Evolutionary conservation across 1,140 invertebrate species (phyloP).

Genomic region (Aphelinus atriplicis): DNA sequence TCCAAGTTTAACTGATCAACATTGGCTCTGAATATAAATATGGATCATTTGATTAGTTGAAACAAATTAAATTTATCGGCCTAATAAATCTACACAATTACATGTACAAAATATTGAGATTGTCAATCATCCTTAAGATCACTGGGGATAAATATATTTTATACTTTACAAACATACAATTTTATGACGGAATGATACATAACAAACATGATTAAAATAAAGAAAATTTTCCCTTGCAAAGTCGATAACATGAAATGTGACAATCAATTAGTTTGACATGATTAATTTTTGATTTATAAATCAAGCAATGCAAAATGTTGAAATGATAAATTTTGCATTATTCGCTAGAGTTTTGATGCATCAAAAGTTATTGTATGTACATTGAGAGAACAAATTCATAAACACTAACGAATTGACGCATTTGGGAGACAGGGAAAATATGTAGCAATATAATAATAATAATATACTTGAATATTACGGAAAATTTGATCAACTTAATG

Average conservation of each 20-base stretch:
- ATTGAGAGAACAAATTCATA: too few relatives aligned
- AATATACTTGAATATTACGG: too few relatives aligned
- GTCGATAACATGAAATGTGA: constrained; percentile 4
- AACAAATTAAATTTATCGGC: constrained; percentile 1
- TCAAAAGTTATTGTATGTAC: not conserved
- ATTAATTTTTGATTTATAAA: constrained; percentile 5
- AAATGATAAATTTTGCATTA: not conserved
- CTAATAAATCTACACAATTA: constrained; percentile 30
- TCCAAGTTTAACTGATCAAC: constrained; percentile 3
- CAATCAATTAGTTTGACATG: constrained; percentile 6
- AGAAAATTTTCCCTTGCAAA: not conserved
- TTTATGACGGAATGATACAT: constrained; percentile 23
- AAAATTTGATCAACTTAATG: too few relatives aligned
- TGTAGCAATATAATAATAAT: too few relatives aligned
- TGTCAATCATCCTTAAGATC: constrained; percentile 30
- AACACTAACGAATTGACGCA: too few relatives aligned
- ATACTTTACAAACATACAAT: constrained; percentile 5
- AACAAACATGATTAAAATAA: constrained; percentile 10
- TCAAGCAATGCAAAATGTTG: not conserved
- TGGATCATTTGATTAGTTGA: constrained; percentile 10
- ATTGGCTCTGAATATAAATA: too few relatives aligned
- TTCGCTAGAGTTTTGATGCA: not conserved
- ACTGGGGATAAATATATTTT: constrained; percentile 21
- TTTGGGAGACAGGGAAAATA: too few relatives aligned
- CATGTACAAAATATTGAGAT: constrained; percentile 19